phyloP scores from a whole-genome alignment of 1,140 invertebrate genomes.

The Drosophila kepulauana region DNA sequence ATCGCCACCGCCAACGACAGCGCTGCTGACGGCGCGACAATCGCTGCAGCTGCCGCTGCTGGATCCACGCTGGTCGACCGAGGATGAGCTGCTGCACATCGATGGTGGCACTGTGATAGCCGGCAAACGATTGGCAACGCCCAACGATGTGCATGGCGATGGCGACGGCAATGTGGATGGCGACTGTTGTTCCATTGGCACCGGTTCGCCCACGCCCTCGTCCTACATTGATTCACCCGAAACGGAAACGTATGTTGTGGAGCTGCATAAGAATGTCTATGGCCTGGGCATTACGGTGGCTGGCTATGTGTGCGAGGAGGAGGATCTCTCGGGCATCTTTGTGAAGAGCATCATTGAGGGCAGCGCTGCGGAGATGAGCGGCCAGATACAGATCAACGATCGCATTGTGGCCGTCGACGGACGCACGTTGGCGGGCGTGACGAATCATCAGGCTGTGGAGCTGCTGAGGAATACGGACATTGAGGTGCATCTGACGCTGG shows the following conservation, averaged over 20 bases:
- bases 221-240: constrained; percentile 85
- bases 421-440: constrained; percentile 91
- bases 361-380: constrained; percentile 94
- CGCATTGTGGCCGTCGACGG: constrained; percentile 96
- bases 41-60: constrained; percentile 68
- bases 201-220: constrained; percentile 63
- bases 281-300: constrained; percentile 89
- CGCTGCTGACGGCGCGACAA: constrained; percentile 46
- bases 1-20: constrained; percentile 66
- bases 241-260: constrained; percentile 87
- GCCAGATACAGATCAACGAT: constrained; percentile 96
- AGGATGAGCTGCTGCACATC: not conserved
- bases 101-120: constrained; percentile 63
- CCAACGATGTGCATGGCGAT: constrained; percentile 14
- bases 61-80: constrained; percentile 57
- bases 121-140: constrained; percentile 61
- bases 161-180: constrained; percentile 37
- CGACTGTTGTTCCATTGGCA: constrained; percentile 50
- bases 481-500: constrained; percentile 91
- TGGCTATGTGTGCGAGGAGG: constrained; percentile 90
- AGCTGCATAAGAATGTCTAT: constrained; percentile 88
- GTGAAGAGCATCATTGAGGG: constrained; percentile 97
- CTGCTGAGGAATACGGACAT: constrained; percentile 93
- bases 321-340: constrained; percentile 96
- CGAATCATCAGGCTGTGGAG: constrained; percentile 96